phyloP scores from a whole-genome alignment of 1,140 invertebrate species.

The Arctopsyche grandis region DNA sequence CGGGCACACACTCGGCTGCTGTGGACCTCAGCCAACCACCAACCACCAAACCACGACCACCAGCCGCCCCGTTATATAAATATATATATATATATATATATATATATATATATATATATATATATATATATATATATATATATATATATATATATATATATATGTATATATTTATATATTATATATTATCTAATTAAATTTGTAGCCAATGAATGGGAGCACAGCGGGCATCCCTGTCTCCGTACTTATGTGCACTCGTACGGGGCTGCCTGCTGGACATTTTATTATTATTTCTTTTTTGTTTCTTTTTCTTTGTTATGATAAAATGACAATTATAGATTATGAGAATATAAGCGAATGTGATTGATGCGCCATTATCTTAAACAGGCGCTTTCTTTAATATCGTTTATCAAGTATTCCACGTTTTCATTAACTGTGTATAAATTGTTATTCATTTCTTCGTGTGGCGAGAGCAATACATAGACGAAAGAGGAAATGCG shows the following conservation, averaged over 20 bases:
- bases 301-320: too few species aligned
- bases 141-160: too few species aligned
- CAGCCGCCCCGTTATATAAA: slow-evolving; percentile 9
- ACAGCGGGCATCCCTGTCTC: slow-evolving; percentile 15
- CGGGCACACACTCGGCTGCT: neutral
- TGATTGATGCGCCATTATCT: slow-evolving; percentile 41
- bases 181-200: slow-evolving; percentile 44
- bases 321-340: slow-evolving; percentile 48
- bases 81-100: too few species aligned
- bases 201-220: slow-evolving; percentile 47
- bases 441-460: slow-evolving; percentile 44
- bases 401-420: slow-evolving; percentile 45
- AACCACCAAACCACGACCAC: slow-evolving; percentile 31
- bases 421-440: slow-evolving; percentile 42
- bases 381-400: slow-evolving; percentile 40
- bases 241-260: neutral
- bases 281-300: too few species aligned
- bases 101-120: too few species aligned
- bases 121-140: too few species aligned
- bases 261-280: slow-evolving; percentile 18
- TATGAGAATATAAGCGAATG: slow-evolving; percentile 49
- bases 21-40: too few species aligned
- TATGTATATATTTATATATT: slow-evolving; percentile 29
- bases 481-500: slow-evolving; percentile 35
- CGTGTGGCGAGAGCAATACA: slow-evolving; percentile 37